Evolutionary conservation across 2,797 vertebrate genomes (phyloP).

Genomic region (Eleutherodactylus coqui): DNA sequence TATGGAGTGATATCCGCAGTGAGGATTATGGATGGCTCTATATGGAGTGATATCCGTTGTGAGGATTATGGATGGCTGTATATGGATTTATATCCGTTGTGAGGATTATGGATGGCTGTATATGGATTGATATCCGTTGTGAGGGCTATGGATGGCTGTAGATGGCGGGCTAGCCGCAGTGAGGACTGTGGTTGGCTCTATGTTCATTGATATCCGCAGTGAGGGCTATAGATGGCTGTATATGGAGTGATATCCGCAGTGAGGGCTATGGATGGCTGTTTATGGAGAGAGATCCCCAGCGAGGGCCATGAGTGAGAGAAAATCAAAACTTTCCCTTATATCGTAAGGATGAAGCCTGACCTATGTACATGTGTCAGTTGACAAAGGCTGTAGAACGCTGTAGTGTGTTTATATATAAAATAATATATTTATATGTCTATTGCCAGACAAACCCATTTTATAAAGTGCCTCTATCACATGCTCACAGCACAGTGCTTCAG

Average conservation of each 20-base stretch:
- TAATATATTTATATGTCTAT: too few relatives aligned
- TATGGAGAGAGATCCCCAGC: neutral
- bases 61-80: neutral
- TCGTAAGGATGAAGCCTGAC: too few relatives aligned
- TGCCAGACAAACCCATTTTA: too few relatives aligned
- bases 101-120: neutral
- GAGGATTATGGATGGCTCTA: neutral
- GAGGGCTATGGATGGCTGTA: constrained; percentile 1
- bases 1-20: constrained; percentile 56
- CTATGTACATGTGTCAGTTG: too few relatives aligned
- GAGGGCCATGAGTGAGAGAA: neutral
- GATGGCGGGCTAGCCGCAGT: constrained; percentile 55
- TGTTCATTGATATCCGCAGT: constrained; percentile 55
- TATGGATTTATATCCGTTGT: constrained; percentile 33
- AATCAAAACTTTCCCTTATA: too few relatives aligned
- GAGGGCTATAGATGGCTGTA: constrained; percentile 1
- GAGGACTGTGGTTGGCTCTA: neutral
- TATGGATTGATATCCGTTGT: constrained; percentile 35
- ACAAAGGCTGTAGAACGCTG: too few relatives aligned
- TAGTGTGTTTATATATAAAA: too few relatives aligned
- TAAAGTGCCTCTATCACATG: too few relatives aligned
- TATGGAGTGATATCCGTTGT: constrained; percentile 35
- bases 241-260: constrained; percentile 56
- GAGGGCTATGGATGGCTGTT: neutral
- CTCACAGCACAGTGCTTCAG: too few relatives aligned